These are phyloP conservation scores for Meloidogyne floridensis DNA, from an alignment of 1,140 invertebrate genomes.

Conservation along the genomic window DNA sequence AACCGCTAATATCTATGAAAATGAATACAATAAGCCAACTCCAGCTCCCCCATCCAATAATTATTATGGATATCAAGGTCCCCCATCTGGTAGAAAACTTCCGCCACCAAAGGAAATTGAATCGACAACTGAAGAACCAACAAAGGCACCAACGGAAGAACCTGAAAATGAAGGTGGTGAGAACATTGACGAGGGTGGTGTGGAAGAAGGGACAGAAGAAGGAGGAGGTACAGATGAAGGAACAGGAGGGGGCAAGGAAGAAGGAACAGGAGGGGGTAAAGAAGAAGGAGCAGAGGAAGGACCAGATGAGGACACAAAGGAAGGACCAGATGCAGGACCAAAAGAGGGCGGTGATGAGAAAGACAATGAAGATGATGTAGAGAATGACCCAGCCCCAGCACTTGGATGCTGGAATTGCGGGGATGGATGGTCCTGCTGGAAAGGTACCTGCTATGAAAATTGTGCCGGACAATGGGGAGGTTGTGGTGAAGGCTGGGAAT, in stretches of 20 bases:
- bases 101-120: background rate
- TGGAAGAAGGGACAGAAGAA: background rate
- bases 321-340: background rate
- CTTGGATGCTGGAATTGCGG: background rate
- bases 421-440: background rate
- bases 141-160: background rate
- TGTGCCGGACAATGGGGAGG: constrained; percentile 1
- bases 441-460: background rate
- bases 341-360: background rate
- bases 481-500: background rate
- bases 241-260: no score
- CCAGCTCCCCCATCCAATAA: background rate
- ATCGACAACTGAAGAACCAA: background rate
- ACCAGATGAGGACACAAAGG: background rate
- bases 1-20: background rate
- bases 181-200: background rate
- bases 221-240: no score
- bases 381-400: background rate
- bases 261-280: background rate
- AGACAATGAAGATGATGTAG: background rate
- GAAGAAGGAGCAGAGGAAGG: background rate
- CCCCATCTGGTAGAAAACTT: background rate
- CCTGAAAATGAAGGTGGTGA: background rate
- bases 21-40: background rate
- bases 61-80: background rate